Base-by-base conservation (phyloP, 2,113 vertebrate species). In the Agelaius phoeniceus region DNA sequence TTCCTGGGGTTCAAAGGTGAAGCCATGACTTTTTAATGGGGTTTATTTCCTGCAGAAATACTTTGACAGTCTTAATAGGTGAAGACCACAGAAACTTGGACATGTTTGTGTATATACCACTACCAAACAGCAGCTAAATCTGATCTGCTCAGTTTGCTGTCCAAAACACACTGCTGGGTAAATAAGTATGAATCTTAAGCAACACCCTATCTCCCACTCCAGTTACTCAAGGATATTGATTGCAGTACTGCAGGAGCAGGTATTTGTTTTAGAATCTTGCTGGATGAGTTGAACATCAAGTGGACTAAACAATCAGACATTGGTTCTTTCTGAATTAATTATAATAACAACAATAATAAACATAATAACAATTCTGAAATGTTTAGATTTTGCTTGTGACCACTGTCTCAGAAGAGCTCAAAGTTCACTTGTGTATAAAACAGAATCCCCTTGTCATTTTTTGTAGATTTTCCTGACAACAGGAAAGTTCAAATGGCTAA, bases 391-490 rank as follows among this genome's bases (percentile, higher is more conserved):
- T 63, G 54, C 16, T 93, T 88, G 52, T 92, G 89, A 89, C 92
- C 11, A 23, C 76, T 91, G 88, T 77, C 84, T 97, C n/a, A 78
- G 51, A 93, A 92, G 80, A 94, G 67, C 82, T 74, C 87, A 71
- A 90, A 94, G 74, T 96, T 94, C 87, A 95, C 92, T 93, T 75
- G 11, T 15, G 10, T 69, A 84, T 13, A 87, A 92, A 89, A 5
- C 68, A 95, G 74, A 96, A 93, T 87, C 41, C 87, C 76, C 91
- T 90, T 97, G 98, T 98, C 97, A 97, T 74, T 94, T 97, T 97
- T 97, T 95, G 97, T 98, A 98, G 96, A 93, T 93, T 97, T 97
- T 96, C 94, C 96, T 95, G 93, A 97, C 97, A 97, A 91, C 68
- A 96, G 93, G 82, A 97, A 96, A 98, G 96, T 97, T 97, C 94